Percentiles rank a stretch among this genome's conserved stretches.
These are phyloP conservation scores for Xiphorhynchus elegans DNA, from an alignment of 2,113 vertebrate species.

Conservation along the genomic window DNA sequence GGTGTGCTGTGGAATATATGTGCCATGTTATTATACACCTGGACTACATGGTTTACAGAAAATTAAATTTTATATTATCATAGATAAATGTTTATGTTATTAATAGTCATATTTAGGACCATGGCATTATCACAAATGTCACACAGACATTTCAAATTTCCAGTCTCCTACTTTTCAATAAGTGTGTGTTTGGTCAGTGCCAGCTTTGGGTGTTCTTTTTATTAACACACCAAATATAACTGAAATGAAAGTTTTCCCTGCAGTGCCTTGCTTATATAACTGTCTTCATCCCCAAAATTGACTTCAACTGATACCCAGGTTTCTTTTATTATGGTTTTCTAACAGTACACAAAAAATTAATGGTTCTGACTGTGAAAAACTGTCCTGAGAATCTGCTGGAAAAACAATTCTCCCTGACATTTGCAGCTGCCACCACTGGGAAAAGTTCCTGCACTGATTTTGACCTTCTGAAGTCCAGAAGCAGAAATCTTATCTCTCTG, in stretches of 20 bases:
- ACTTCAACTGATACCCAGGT: not conserved
- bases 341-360: constrained; percentile 15
- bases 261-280: not conserved
- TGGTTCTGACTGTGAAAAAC: not conserved
- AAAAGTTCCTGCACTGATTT: not conserved
- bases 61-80: not conserved
- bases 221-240: not conserved
- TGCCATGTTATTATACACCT: not conserved
- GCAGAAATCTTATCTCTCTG: not conserved
- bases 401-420: constrained; percentile 43
- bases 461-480: constrained; percentile 39
- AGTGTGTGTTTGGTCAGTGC: not conserved
- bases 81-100: not conserved
- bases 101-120: not conserved
- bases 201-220: not conserved
- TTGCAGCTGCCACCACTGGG: constrained; percentile 29
- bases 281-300: not conserved
- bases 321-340: constrained; percentile 10
- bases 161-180: not conserved
- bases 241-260: not conserved
- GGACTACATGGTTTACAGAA: not conserved
- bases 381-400: constrained; percentile 19
- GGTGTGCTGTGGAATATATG: not conserved
- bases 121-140: not conserved
- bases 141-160: not conserved